phyloP scores from a whole-genome alignment of 2,797 vertebrate species.

The Smutsia temminckii region DNA sequence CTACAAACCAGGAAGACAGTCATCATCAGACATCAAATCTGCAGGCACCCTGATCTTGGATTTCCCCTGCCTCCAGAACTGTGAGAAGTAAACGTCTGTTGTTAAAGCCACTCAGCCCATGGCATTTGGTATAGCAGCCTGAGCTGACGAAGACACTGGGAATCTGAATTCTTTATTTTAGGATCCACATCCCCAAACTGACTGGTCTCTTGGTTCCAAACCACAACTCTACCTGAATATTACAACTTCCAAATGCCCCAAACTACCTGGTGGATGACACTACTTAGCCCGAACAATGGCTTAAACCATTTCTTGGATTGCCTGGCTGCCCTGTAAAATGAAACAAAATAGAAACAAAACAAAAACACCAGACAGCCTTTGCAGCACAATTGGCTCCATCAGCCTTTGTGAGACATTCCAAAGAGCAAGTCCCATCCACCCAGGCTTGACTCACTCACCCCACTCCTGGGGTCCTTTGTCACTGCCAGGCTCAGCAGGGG shows the following conservation, averaged over 20 bases:
- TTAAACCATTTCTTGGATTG: not conserved
- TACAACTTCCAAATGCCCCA: not conserved
- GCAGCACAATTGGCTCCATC: not conserved
- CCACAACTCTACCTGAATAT: not conserved
- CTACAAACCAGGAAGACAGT: not conserved
- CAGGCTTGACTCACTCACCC: not conserved
- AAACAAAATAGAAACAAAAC: conserved; percentile 48
- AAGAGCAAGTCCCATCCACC: not conserved
- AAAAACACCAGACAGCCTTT: not conserved
- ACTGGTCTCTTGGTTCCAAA: not conserved
- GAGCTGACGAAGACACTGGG: not conserved
- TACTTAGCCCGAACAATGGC: not conserved
- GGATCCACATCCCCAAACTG: not conserved
- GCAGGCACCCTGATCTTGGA: not conserved
- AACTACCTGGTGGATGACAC: not conserved
- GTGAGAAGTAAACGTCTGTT: not conserved
- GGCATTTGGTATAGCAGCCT: not conserved
- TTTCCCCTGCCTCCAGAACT: not conserved
- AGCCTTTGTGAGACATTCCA: not conserved
- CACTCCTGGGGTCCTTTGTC: not conserved
- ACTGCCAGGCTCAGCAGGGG: not conserved
- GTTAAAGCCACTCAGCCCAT: not conserved
- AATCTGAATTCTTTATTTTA: not conserved
- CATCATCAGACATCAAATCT: not conserved
- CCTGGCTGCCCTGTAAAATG: not conserved